A percentile compares a stretch with the other conserved stretches of the same genome.
Conservation (phyloP, 1,140 invertebrate genomes). For the Panagrolaimus sp. region DNA sequence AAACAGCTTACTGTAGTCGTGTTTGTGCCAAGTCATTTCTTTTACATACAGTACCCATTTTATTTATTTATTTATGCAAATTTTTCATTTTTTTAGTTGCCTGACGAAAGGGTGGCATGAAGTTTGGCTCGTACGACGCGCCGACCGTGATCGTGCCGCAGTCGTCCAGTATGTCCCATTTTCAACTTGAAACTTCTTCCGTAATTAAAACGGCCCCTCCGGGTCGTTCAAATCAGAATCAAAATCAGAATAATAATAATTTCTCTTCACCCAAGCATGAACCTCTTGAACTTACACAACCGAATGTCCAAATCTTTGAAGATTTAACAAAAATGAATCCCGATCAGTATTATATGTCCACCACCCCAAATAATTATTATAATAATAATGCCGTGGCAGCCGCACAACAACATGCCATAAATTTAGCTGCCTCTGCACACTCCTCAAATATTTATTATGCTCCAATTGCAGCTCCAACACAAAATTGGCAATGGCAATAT, state of each 20-base stretch:
- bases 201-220: conserved; percentile 58
- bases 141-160: conserved; percentile 31
- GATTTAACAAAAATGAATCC: neutral
- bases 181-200: conserved; percentile 47
- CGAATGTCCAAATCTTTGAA: conserved; percentile 31
- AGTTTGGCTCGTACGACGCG: conserved; percentile 28
- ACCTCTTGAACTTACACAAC: conserved; percentile 49
- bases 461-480: neutral
- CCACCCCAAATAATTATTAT: no score
- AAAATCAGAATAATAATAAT: conserved; percentile 23
- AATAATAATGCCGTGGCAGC: neutral
- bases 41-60: conserved; percentile 9
- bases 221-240: conserved; percentile 30
- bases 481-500: neutral
- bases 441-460: neutral
- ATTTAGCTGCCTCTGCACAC: conserved; percentile 26
- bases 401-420: conserved; percentile 24
- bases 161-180: conserved; percentile 37
- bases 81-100: conserved; percentile 8
- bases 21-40: no score
- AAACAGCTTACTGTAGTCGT: neutral
- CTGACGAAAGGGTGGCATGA: conserved; percentile 21
- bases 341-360: no score
- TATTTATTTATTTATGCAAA: no score
- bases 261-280: conserved; percentile 53